Conservation (phyloP, 2,113 vertebrate genomes). For the Leptodactylus fuscus region DNA sequence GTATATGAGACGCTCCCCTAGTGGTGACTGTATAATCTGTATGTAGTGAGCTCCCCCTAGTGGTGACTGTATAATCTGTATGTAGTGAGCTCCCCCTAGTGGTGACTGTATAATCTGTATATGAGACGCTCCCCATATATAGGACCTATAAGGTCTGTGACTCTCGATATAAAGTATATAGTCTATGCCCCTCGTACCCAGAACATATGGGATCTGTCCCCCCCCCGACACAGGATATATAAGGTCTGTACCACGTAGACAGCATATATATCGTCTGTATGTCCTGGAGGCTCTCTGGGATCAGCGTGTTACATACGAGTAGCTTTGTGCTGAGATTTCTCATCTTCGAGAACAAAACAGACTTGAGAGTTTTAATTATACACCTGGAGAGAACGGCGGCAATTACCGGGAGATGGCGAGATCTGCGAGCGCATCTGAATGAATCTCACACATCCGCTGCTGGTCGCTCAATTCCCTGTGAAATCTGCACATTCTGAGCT, state of each 20-base stretch:
- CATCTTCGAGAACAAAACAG: neutral
- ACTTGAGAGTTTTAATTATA: slow-evolving; percentile 20
- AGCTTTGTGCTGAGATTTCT: neutral
- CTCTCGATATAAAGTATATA: too few relatives aligned
- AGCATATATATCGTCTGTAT: too few relatives aligned
- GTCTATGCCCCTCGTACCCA: neutral
- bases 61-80: too few relatives aligned
- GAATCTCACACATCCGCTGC: neutral
- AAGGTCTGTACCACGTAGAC: too few relatives aligned
- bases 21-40: too few relatives aligned
- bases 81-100: too few relatives aligned
- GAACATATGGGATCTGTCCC: too few relatives aligned
- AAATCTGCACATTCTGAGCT: slow-evolving; percentile 13
- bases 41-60: too few relatives aligned
- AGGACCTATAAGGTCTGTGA: neutral
- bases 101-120: too few relatives aligned
- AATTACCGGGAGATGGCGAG: slow-evolving; percentile 4
- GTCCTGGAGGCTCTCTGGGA: neutral
- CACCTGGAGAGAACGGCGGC: slow-evolving; percentile 20
- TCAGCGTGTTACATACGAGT: neutral
- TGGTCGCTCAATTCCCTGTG: neutral
- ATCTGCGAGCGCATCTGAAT: slow-evolving; percentile 2
- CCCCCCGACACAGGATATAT: too few relatives aligned
- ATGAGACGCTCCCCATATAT: neutral
- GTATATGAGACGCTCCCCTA: too few relatives aligned